Base-by-base conservation (phyloP, 2,113 vertebrate genomes). In the Oreochromis aureus region DNA sequence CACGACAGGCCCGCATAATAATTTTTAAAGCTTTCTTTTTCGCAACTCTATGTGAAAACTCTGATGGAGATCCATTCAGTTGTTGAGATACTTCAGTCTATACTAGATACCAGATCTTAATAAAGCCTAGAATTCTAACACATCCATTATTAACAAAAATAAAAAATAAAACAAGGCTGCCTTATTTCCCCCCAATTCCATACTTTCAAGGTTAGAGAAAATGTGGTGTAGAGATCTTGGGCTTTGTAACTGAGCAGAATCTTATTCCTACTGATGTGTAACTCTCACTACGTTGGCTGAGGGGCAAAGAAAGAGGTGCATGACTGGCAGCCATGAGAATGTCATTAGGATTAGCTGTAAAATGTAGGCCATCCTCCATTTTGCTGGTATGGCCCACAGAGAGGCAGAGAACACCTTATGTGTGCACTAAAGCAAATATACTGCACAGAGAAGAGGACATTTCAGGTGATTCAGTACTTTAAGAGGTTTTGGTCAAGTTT, bases 241-340 rank as follows among this genome's bases (percentile, higher is more conserved):
- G 44, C 63, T 85, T 66, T 84, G 71, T 61, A 86, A 81, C 27
- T 18, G 81, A 90, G 55, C 55, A 86, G 69, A 85, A 76, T 54
- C 53, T 4, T 80, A 56, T 89, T 85, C 3, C 19, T 54, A 80
- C 15, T 53, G 59, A 83, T 82, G 87, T 78, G 71, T 82, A 88
- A 69, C 79, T 88, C 46, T 87, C 51, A 54, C 79, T 82, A 27
- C 44, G 48, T 71, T 55, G 63, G 48, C 86, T 83, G 34, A 87
- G 59, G 85, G 58, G 22, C 73, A 81, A 51, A 58, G 18, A 44
- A 61, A 51, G 54, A 46, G 86, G 46, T 73, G 66, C 22, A 59
- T 92, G 92, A 92, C 90, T 94, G 91, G 93, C 90, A 94, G 90
- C 93, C 88, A 90, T 91, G 87, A 91, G 88, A 92, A 92, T 90